Percentiles rank a stretch among this genome's conserved stretches.
Conservation (phyloP, 1,140 invertebrate genomes). For the Epicauta chinensis region DNA sequence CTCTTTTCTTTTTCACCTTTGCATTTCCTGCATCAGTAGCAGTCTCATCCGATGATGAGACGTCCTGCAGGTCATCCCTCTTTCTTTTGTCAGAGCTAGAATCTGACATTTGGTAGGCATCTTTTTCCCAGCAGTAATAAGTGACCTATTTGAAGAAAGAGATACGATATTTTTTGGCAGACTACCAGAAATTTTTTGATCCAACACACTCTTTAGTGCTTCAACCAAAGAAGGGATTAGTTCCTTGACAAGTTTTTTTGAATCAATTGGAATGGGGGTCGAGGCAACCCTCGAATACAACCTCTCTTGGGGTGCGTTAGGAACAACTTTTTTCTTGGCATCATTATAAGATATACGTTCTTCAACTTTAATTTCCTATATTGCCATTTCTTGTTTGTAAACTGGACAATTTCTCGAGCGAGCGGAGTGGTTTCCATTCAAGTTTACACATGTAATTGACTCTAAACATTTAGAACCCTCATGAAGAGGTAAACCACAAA, state of each 20-base stretch:
- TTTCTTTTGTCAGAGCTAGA: too few relatives aligned
- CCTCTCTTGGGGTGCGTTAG: neutral
- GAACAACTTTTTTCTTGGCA: neutral
- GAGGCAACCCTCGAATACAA: neutral
- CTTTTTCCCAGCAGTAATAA: too few relatives aligned
- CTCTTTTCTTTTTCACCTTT: neutral
- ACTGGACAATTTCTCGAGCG: constrained; percentile 4
- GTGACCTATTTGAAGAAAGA: too few relatives aligned
- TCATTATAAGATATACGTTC: constrained; percentile 1
- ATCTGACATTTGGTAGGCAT: too few relatives aligned
- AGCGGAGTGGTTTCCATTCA: neutral
- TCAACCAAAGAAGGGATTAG: too few relatives aligned
- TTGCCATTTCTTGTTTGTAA: constrained; percentile 9
- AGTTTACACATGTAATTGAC: neutral
- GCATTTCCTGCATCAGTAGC: too few relatives aligned
- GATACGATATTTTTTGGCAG: neutral
- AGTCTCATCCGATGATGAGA: too few relatives aligned
- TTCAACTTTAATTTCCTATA: neutral
- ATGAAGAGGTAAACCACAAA: too few relatives aligned
- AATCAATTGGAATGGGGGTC: neutral
- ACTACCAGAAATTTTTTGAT: neutral
- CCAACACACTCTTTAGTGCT: too few relatives aligned
- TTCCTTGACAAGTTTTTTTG: neutral
- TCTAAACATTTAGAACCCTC: too few relatives aligned
- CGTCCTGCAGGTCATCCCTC: too few relatives aligned